These are phyloP conservation scores for Sarcophaga variegata DNA, from an alignment of 2,888 invertebrate genomes.

Conservation along the genomic window DNA sequence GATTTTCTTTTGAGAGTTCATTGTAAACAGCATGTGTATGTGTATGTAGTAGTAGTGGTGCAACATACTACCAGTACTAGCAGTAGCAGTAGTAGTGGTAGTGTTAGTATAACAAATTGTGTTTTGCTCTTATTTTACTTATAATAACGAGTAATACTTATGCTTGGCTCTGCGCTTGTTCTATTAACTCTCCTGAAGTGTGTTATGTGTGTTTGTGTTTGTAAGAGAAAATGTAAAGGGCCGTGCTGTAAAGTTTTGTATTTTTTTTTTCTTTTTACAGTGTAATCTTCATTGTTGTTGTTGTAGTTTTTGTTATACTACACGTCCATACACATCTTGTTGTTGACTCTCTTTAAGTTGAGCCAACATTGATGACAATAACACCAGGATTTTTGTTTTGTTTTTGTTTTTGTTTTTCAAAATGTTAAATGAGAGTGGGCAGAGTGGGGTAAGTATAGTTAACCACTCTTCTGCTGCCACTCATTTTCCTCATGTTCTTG, in stretches of 20 bases:
- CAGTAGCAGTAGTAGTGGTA: too few relatives aligned
- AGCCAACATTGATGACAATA: constrained; percentile 67
- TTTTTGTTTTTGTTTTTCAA: background rate
- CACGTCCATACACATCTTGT: constrained; percentile 40
- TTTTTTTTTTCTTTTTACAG: constrained; percentile 38
- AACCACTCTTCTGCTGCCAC: background rate
- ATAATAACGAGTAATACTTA: too few relatives aligned
- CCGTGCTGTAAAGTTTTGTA: constrained; percentile 46
- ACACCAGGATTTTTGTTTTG: constrained; percentile 27
- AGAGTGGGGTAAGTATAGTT: background rate
- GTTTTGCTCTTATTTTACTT: constrained; percentile 27
- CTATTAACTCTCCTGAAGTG: constrained; percentile 62
- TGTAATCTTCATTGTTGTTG: constrained; percentile 42
- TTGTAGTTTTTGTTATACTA: constrained; percentile 36
- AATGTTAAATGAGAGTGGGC: constrained; percentile 17
- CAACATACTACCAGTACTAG: too few relatives aligned
- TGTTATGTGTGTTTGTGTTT: constrained; percentile 21
- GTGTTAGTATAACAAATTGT: background rate
- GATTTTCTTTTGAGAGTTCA: background rate
- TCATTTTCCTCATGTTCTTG: background rate
- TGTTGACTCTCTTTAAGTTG: constrained; percentile 64
- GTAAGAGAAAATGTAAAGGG: constrained; percentile 42
- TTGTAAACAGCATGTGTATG: background rate
- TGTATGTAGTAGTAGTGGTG: background rate
- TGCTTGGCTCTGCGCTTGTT: constrained; percentile 57